phyloP scores from a whole-genome alignment of 2,113 vertebrate genomes.

The Ahaetulla prasina region DNA sequence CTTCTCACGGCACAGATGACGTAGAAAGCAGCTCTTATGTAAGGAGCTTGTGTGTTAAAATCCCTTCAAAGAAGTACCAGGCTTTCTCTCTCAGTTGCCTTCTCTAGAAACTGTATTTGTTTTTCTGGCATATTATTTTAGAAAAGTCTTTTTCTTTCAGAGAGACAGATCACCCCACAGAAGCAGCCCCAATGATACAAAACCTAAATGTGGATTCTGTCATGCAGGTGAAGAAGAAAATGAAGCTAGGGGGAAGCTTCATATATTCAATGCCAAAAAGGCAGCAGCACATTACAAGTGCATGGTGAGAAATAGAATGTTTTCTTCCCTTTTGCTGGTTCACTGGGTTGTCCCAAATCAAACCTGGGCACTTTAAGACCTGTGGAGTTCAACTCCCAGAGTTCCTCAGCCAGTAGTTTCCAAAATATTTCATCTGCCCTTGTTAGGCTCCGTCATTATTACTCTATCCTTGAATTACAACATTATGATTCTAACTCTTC shows the following conservation, averaged over 20 bases:
- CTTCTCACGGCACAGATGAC: constrained; percentile 94
- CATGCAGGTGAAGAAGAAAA: constrained; percentile 97
- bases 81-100: constrained; percentile 41
- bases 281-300: constrained; percentile 98
- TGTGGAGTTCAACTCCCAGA: not conserved
- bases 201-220: constrained; percentile 97
- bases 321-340: not conserved
- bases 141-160: constrained; percentile 72
- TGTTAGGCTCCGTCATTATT: not conserved
- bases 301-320: constrained; percentile 79
- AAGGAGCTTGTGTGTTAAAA: constrained; percentile 66
- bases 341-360: not conserved
- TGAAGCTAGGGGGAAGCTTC: constrained; percentile 91
- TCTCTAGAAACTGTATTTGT: constrained; percentile 53
- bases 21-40: constrained; percentile 93
- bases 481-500: not conserved
- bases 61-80: constrained; percentile 42
- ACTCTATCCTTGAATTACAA: not conserved
- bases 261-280: constrained; percentile 95
- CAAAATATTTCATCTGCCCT: not conserved
- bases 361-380: not conserved
- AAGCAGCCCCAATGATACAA: constrained; percentile 86
- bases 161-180: constrained; percentile 94
- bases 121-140: constrained; percentile 61
- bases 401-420: not conserved